Base-by-base conservation (phyloP, 1,140 invertebrate genomes). In the Acromyrmex heyeri region DNA sequence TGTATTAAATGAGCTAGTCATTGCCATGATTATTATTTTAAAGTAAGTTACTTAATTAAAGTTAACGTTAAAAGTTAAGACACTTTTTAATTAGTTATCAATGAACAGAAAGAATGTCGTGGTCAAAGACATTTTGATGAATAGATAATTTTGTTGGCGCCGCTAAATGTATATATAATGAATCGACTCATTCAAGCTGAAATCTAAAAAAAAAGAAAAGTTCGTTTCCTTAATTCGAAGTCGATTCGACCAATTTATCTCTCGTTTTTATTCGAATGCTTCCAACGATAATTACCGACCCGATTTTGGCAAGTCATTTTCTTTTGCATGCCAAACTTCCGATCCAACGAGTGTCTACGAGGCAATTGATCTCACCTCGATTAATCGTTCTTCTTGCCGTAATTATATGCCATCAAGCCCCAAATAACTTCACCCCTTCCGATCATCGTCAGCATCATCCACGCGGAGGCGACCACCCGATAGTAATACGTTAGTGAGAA, bases 381-480 rank as follows among this genome's bases (percentile, higher is more conserved):
- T 90, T 90, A 90, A 87, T 88, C 53, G 79, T 78, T 30, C 79
- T 87, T 87, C 44, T 78, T 76, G 50, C 38, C 48, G 8, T 87
- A 81, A 90, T 85, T 90, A 72, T 87, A 70, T 18, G 12, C 30
- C 30, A 53, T 67, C 34, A 81, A 12, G 18, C 3, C 48, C 53
- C 50, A 30, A 57, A 48, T 53, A 81, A 70, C 48, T 61, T 48
- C 27, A n/a, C 14, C 21, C 65, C 38, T 53, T 24, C 7, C 55
- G 75, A 90, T 65, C 27, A 59, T 79, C 65, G 76, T 53, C 72
- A 69, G 65, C 34, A 16, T 14, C 27, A 70, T 57, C 62, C n/a
- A 86, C 38, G 72, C 48, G 30, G 59, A 48, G 34, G 18, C 57
- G n/a, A 48, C 14, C 24, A 30, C 18, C 21, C 78, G 24, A 24